These are phyloP conservation scores for Metallyticus violacea DNA, from an alignment of 2,888 invertebrate genomes.

Conservation along the genomic window DNA sequence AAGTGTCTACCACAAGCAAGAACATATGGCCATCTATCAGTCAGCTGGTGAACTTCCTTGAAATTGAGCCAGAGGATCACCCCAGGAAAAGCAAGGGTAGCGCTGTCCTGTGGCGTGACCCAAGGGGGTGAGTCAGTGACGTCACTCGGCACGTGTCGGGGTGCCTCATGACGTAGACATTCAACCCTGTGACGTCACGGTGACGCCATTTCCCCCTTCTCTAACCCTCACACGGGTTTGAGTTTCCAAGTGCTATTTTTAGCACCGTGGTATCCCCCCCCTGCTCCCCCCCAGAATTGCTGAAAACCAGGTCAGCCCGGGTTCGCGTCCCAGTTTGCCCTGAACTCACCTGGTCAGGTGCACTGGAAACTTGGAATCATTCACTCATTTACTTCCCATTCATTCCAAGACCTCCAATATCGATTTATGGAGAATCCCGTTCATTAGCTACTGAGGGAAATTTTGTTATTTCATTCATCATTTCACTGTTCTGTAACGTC, in stretches of 20 bases:
- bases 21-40: too few species aligned
- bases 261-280: background rate
- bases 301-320: background rate
- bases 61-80: too few species aligned
- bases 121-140: slow-evolving; percentile 4
- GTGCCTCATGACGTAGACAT: slow-evolving; percentile 11
- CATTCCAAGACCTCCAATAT: background rate
- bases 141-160: slow-evolving; percentile 9
- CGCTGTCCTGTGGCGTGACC: background rate
- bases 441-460: background rate
- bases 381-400: background rate
- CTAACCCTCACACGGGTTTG: background rate
- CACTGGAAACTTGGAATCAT: background rate
- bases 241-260: slow-evolving; percentile 7
- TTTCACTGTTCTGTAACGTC: too few species aligned
- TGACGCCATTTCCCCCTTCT: background rate
- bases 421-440: background rate
- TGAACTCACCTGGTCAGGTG: background rate
- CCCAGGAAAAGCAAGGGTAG: background rate
- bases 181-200: background rate
- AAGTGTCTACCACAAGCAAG: too few species aligned
- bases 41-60: too few species aligned
- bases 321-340: background rate
- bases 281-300: too few species aligned
- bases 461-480: background rate